phyloP scores from a whole-genome alignment of 2,888 invertebrate genomes.

The Carabus problematicus region DNA sequence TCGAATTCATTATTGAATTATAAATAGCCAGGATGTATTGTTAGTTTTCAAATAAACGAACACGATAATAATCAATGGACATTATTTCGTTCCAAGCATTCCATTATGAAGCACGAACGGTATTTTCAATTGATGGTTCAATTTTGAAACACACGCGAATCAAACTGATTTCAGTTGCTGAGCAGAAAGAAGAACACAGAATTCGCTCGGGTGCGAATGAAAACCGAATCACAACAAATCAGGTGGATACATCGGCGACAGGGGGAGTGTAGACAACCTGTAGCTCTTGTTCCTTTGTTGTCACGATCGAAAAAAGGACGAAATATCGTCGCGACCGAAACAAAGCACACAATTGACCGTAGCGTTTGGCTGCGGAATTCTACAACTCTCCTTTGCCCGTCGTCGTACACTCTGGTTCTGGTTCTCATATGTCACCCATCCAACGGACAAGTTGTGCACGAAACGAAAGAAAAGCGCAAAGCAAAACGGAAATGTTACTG shows the following conservation, averaged over 20 bases:
- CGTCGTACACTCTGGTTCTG: background rate
- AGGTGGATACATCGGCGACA: background rate
- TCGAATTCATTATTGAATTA: too few species aligned
- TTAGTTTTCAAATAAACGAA: too few species aligned
- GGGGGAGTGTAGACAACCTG: constrained; percentile 23
- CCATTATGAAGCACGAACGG: background rate
- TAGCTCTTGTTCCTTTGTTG: constrained; percentile 4
- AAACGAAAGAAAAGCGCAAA: constrained; percentile 10
- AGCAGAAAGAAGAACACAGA: background rate
- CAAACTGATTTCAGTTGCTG: background rate
- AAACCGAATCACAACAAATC: background rate
- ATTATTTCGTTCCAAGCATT: background rate
- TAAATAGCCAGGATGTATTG: too few species aligned
- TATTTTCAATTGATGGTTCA: background rate
- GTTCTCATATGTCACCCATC: too few species aligned
- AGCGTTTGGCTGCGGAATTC: background rate
- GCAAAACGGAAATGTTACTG: background rate
- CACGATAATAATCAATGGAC: too few species aligned
- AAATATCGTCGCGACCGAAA: constrained; percentile 2
- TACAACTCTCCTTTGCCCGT: background rate
- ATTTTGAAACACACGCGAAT: background rate
- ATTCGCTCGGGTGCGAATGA: background rate
- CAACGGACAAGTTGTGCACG: background rate
- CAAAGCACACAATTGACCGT: constrained; percentile 29
- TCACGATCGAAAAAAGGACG: background rate